Evolutionary conservation across 2,797 vertebrate species (phyloP).

Genomic region (Gambelia wislizenii): DNA sequence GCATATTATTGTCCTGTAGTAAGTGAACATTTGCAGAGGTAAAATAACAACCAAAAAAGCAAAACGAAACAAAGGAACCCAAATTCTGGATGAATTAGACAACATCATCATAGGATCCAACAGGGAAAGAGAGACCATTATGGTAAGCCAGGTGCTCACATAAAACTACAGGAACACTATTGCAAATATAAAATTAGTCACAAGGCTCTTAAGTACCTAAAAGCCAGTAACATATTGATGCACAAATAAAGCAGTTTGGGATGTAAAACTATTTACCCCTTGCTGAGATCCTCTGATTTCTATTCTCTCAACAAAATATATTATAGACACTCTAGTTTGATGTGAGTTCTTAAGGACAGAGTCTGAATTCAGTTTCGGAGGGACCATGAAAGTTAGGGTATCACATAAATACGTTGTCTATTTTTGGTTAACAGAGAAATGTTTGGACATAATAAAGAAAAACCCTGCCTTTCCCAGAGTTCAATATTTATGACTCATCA

Average conservation of each 20-base stretch:
- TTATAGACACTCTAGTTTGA: background rate
- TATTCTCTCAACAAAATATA: background rate
- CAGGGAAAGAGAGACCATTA: slow-evolving; percentile 22
- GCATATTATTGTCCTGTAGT: slow-evolving; percentile 11
- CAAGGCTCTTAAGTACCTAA: slow-evolving; percentile 34
- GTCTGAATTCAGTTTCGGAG: background rate
- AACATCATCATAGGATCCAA: slow-evolving; percentile 25
- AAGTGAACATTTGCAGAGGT: slow-evolving; percentile 29
- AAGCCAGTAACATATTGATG: background rate
- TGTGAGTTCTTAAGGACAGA: background rate
- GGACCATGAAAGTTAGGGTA: background rate
- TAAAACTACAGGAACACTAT: background rate
- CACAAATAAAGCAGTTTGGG: background rate
- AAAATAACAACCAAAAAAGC: slow-evolving; percentile 12
- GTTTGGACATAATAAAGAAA: background rate
- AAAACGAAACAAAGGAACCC: background rate
- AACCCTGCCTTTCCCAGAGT: background rate
- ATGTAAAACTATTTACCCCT: background rate
- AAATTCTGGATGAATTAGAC: slow-evolving; percentile 35
- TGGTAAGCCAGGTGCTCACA: slow-evolving; percentile 28
- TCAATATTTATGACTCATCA: background rate
- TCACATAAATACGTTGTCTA: too few relatives aligned
- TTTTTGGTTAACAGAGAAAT: background rate
- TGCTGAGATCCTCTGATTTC: background rate
- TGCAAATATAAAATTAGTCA: slow-evolving; percentile 5